Conservation (phyloP, 2,797 vertebrate species). For the Sebastes diaconus region DNA sequence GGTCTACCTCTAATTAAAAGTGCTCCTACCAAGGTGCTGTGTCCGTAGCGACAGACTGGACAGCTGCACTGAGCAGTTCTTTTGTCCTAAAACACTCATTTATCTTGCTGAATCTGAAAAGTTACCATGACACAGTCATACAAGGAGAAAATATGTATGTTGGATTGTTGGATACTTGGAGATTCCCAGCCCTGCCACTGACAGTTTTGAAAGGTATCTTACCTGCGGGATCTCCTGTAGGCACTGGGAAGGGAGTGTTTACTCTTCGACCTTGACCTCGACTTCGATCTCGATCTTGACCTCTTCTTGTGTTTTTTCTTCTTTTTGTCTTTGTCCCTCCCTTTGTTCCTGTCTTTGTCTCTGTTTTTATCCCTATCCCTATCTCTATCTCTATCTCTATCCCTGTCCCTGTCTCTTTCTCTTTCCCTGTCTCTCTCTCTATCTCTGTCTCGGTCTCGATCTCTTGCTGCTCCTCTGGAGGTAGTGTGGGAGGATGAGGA, state of each 20-base stretch:
- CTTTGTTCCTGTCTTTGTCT: constrained; percentile 58
- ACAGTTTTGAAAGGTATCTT: constrained; percentile 31
- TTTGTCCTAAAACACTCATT: not conserved
- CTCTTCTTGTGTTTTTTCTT: constrained; percentile 95
- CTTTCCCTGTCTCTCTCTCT: constrained; percentile 77
- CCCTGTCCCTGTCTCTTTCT: not conserved
- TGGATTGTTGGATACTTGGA: not conserved
- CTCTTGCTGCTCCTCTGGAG: constrained; percentile 57
- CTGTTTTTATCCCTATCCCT: not conserved
- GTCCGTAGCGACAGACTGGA: not conserved
- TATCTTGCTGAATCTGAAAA: not conserved
- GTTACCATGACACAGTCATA: not conserved
- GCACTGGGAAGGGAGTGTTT: constrained; percentile 94
- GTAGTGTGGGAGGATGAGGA: constrained; percentile 49
- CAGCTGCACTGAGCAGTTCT: not conserved
- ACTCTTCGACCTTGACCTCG: constrained; percentile 90
- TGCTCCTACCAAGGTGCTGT: not conserved
- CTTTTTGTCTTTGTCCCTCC: constrained; percentile 89
- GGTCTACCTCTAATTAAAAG: not conserved
- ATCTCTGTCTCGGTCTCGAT: constrained; percentile 11
- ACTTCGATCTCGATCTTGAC: constrained; percentile 86
- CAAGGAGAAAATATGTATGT: not conserved
- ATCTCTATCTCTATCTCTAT: not conserved
- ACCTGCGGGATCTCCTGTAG: constrained; percentile 90
- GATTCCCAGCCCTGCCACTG: not conserved